phyloP scores from a whole-genome alignment of 30 jellyfish, hydroid and myxozoan species.

The Rhopilema esculentum region DNA sequence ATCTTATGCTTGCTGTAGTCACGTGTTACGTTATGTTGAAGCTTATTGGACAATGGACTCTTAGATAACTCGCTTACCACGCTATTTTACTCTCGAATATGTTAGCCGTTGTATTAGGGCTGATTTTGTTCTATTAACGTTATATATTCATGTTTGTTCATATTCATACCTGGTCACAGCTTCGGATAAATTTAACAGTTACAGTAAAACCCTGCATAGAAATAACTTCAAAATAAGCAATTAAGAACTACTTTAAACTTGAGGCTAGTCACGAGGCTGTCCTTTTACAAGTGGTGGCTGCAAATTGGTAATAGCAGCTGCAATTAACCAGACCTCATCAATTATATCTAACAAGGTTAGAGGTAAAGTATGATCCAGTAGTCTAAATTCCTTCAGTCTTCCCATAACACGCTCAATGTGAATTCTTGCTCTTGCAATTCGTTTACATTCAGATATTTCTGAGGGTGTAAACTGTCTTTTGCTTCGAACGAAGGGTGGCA shows the following conservation, averaged over 20 bases:
- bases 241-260: not conserved
- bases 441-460: conserved; percentile 33
- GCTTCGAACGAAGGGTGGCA: conserved; percentile 50
- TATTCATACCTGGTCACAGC: not conserved
- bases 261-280: conserved; percentile 14
- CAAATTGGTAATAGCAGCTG: conserved; percentile 59
- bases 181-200: not conserved
- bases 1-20: not conserved
- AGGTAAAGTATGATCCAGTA: conserved; percentile 61
- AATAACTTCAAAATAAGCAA: conserved; percentile 1
- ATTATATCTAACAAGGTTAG: conserved; percentile 19
- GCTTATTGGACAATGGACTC: not conserved
- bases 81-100: not conserved
- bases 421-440: conserved; percentile 63
- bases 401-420: conserved; percentile 62
- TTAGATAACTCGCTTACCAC: not conserved
- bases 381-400: conserved; percentile 50
- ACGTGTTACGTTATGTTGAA: not conserved
- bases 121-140: not conserved
- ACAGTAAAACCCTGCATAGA: not conserved
- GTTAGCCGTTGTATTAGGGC: not conserved
- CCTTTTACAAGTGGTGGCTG: conserved; percentile 49
- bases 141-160: not conserved
- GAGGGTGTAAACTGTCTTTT: conserved; percentile 55
- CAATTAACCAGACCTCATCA: conserved; percentile 58